phyloP scores from a whole-genome alignment of 2,113 vertebrate species.

The Otolemur garnettii region DNA sequence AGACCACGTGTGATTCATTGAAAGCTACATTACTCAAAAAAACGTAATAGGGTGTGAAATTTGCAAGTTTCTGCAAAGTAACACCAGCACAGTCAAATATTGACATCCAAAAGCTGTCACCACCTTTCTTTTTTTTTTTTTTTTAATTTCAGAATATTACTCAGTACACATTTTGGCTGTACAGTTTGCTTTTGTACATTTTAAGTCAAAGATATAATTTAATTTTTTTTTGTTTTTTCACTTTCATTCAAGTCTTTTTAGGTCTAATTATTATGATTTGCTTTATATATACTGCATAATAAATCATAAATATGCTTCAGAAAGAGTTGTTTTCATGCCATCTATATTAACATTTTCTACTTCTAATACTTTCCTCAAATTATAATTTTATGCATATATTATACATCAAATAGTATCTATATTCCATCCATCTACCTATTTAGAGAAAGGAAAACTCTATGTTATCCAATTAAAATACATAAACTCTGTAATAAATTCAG shows the following conservation, averaged over 20 bases:
- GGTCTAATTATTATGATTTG: slow-evolving; percentile 14
- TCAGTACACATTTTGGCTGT: too few species aligned
- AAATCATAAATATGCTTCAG: not conserved
- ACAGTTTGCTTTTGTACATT: too few species aligned
- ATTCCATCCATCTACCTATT: not conserved
- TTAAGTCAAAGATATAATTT: too few species aligned
- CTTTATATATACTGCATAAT: not conserved
- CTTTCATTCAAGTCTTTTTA: not conserved
- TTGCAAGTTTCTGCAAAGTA: not conserved
- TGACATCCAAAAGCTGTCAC: not conserved
- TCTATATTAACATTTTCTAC: not conserved
- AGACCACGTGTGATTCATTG: accelerated
- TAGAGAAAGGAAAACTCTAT: not conserved
- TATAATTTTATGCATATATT: not conserved
- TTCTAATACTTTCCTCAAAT: not conserved
- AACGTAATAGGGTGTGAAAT: not conserved
- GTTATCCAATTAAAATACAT: not conserved
- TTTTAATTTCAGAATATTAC: too few species aligned
- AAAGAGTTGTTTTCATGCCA: not conserved
- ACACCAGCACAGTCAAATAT: not conserved
- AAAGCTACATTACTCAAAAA: not conserved
- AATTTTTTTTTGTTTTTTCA: not conserved
- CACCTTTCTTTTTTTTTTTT: not conserved
- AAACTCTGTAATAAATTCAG: not conserved
- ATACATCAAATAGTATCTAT: too few species aligned